A percentile compares a stretch with the other conserved stretches of the same genome.
Evolutionary conservation across 1,140 invertebrate species (phyloP).

Genomic region (Oncopodura yosiiana): DNA sequence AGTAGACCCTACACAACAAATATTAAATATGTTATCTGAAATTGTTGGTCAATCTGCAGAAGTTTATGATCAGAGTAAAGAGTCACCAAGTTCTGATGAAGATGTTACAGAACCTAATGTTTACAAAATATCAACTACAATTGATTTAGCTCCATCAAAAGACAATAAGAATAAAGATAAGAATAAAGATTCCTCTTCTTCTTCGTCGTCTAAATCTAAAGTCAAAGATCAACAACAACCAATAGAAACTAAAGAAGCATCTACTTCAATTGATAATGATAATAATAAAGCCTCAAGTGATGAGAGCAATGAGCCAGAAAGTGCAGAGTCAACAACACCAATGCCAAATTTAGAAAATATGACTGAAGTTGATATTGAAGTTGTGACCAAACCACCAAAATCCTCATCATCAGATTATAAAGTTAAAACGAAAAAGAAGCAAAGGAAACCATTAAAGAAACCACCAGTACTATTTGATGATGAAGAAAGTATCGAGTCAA

Average conservation of each 20-base stretch:
- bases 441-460: slow-evolving; percentile 1
- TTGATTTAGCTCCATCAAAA: slow-evolving; percentile 39
- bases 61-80: slow-evolving; percentile 28
- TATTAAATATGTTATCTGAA: slow-evolving; percentile 46
- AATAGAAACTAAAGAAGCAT: background rate
- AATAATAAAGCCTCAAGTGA: background rate
- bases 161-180: background rate
- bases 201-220: background rate
- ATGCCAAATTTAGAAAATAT: background rate
- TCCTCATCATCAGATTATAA: background rate
- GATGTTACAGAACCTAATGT: background rate
- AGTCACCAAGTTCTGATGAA: background rate
- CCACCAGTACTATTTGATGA: slow-evolving; percentile 2
- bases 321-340: too few species aligned
- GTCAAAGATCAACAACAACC: background rate
- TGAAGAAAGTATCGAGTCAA: background rate
- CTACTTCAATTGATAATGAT: background rate
- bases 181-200: background rate
- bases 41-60: slow-evolving; percentile 6
- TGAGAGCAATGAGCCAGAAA: too few species aligned
- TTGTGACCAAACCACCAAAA: background rate
- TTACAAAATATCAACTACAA: slow-evolving; percentile 10
- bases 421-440: background rate
- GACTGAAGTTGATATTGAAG: background rate
- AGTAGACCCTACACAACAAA: slow-evolving; percentile 15